These are phyloP conservation scores for Eleutherodactylus coqui DNA, from an alignment of 2,797 vertebrate genomes.

Conservation along the genomic window DNA sequence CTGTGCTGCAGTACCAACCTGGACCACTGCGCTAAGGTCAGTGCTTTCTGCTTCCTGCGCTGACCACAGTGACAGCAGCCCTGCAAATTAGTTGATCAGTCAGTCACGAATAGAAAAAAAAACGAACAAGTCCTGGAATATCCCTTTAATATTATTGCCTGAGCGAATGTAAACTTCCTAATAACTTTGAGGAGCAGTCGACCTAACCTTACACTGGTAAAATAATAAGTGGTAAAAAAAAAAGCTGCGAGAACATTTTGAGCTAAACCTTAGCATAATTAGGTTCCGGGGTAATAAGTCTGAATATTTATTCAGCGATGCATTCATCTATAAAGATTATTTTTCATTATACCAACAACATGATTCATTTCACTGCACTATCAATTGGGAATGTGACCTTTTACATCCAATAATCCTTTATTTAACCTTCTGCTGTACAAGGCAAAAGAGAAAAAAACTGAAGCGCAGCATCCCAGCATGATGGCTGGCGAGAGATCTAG, in stretches of 20 bases:
- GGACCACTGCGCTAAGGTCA: too few species aligned
- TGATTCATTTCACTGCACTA: conserved; percentile 60
- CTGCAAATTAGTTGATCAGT: too few species aligned
- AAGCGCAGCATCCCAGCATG: conserved; percentile 44
- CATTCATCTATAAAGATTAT: conserved; percentile 56
- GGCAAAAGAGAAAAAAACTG: conserved; percentile 20
- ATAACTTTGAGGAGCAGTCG: conserved; percentile 14
- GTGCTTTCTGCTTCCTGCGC: too few species aligned
- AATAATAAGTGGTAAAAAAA: conserved; percentile 25
- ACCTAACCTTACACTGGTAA: conserved; percentile 29
- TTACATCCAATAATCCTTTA: conserved; percentile 61
- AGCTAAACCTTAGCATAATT: conserved; percentile 54
- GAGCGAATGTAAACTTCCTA: background rate
- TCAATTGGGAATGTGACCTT: conserved; percentile 59
- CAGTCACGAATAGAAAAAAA: too few species aligned
- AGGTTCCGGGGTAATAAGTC: conserved; percentile 51
- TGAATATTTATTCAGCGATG: conserved; percentile 60
- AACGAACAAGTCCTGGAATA: too few species aligned
- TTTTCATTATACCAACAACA: conserved; percentile 62
- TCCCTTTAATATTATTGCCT: too few species aligned
- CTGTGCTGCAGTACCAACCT: too few species aligned
- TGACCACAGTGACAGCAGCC: too few species aligned
- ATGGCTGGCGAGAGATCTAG: conserved; percentile 17
- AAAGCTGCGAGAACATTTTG: conserved; percentile 47
- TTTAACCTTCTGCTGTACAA: conserved; percentile 60